phyloP scores from a whole-genome alignment of 2,113 vertebrate species.

The Bubo bubo region DNA sequence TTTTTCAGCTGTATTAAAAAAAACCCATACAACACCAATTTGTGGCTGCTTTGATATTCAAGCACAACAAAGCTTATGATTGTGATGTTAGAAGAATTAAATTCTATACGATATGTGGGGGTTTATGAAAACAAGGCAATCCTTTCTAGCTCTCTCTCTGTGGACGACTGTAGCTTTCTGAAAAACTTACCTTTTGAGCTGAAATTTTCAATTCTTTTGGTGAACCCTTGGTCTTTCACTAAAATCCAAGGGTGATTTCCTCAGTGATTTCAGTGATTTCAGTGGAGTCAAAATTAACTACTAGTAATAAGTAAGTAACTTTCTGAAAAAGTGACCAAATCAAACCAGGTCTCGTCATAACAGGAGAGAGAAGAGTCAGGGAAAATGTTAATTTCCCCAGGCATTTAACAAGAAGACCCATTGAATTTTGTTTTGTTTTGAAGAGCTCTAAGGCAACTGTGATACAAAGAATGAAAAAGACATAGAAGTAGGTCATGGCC shows the following conservation, averaged over 20 bases:
- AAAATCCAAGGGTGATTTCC: background rate
- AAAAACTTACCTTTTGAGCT: background rate
- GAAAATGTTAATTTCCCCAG: background rate
- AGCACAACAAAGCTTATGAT: background rate
- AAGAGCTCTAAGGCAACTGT: background rate
- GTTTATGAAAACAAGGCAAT: background rate
- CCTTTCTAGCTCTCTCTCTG: background rate
- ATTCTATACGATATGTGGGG: background rate
- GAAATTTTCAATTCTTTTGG: background rate
- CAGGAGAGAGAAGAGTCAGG: background rate
- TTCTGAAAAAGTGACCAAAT: background rate
- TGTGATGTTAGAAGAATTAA: background rate
- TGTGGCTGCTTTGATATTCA: background rate
- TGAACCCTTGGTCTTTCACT: background rate
- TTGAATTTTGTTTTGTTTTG: background rate
- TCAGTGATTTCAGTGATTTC: background rate
- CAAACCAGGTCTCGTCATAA: background rate
- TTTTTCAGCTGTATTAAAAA: background rate
- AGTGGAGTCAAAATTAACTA: background rate
- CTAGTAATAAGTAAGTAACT: background rate
- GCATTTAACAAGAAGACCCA: background rate
- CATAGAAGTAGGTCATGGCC: background rate
- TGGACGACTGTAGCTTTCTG: background rate
- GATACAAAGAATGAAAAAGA: background rate
- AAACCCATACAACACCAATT: background rate